A percentile compares a stretch with the other conserved stretches of the same genome.
Conservation (phyloP, 1,140 invertebrate species). For the Brachionus plicatilis region DNA sequence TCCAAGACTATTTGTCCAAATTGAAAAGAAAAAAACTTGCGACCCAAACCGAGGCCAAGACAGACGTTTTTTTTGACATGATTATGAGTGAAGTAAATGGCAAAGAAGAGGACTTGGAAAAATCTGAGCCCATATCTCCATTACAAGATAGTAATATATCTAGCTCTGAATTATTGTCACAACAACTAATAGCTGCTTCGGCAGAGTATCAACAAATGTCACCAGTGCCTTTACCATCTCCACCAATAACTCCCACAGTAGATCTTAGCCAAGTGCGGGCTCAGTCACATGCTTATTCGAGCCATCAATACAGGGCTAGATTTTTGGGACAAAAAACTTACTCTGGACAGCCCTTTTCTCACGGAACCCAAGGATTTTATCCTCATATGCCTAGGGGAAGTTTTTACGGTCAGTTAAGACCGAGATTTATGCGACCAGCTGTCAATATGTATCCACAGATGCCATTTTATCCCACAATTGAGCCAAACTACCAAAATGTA, state of each 20-base stretch:
- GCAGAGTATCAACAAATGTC: background rate
- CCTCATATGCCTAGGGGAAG: background rate
- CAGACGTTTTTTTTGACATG: slow-evolving; percentile 10
- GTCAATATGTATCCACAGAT: background rate
- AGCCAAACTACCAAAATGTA: background rate
- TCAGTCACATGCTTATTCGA: background rate
- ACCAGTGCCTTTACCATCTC: background rate
- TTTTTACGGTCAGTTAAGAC: background rate
- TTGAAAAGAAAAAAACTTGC: background rate
- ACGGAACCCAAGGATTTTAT: background rate
- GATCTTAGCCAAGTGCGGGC: background rate
- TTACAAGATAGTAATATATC: slow-evolving; percentile 27
- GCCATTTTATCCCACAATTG: background rate
- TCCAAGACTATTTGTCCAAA: slow-evolving; percentile 15
- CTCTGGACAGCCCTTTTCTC: background rate
- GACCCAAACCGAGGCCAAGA: background rate
- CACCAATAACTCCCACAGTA: background rate
- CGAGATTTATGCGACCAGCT: background rate
- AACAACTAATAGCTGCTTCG: background rate
- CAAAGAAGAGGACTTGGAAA: background rate
- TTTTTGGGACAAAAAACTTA: background rate
- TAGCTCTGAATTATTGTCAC: slow-evolving; percentile 13
- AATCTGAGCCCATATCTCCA: background rate
- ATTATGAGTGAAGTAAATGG: background rate
- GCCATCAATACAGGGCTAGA: background rate